Base-by-base conservation (phyloP, 2,888 invertebrate genomes). In the Sisyra terminalis region DNA sequence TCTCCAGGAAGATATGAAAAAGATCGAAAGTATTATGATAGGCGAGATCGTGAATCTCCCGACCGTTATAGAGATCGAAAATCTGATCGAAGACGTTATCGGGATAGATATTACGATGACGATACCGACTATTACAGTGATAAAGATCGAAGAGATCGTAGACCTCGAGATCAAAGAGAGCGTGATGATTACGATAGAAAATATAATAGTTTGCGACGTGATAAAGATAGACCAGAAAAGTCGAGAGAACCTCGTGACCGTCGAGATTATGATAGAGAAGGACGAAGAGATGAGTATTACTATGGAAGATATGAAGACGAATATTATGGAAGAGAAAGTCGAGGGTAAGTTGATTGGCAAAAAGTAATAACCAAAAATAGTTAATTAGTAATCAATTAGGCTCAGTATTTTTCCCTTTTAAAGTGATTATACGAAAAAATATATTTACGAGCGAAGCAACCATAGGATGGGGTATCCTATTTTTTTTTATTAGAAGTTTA, bases 121-220 rank as follows among this genome's bases (percentile, higher is more conserved):
- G 78, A 77, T 51, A 73, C 74, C 3, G 75, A 77, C 56, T 76
- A 74, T 58, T 76, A 73, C 56, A 78, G 78, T 52, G 78, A 79
- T 56, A 66, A 71, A 45, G 75, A 76, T 48, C 64, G 67, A 46
- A 69, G 69, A 32, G 65, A 66, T 49, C 64, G 69, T 40, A 50
- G 55, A 29, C 55, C 57, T 29, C 55, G 57, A 29, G 58, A 60
- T 37, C 55, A 55, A 31, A 52, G 58, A 47, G 50, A 49, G 17
- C 46, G 52, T 40, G 58, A 57, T 32, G 64, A 64, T 30, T 59
- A 57, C 43, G 59, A 60, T 36, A 49, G 56, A 42, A 59, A 61
- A 45, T 63, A 62, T 47, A 53, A 51, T 40, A 60, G 61, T 51
- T 51, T 61, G 40, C 47, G 55, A 36, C 57, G 56, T 44, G 54